Conservation (phyloP, 2,888 invertebrate genomes). For the Willowsia nigromaculata region DNA sequence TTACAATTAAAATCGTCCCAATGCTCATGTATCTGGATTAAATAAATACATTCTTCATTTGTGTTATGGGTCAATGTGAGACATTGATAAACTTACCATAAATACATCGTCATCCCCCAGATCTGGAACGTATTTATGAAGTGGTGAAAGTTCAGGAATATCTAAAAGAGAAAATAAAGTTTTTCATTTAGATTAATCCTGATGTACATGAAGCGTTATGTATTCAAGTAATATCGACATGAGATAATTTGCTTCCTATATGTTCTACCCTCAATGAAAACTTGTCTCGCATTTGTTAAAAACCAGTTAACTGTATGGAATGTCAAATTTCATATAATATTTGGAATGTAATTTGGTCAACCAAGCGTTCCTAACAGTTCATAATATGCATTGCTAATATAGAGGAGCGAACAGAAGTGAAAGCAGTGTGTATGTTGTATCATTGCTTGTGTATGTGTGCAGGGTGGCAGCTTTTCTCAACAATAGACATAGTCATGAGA, state of each 20-base stretch:
- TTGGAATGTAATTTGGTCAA: no score
- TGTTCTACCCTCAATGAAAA: neutral
- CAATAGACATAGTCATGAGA: neutral
- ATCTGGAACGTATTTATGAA: constrained; percentile 85
- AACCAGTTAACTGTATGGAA: no score
- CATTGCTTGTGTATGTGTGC: neutral
- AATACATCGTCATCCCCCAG: constrained; percentile 96
- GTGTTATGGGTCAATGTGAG: constrained; percentile 67
- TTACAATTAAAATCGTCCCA: neutral
- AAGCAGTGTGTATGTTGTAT: neutral
- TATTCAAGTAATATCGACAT: no score
- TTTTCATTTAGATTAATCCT: no score
- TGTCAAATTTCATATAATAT: no score
- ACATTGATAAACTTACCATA: constrained; percentile 85
- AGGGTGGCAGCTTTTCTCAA: neutral
- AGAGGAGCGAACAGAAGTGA: neutral
- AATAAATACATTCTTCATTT: neutral
- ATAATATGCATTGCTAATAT: neutral
- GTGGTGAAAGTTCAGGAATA: constrained; percentile 87
- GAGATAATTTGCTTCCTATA: neutral
- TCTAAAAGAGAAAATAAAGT: constrained; percentile 82
- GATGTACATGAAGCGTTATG: no score
- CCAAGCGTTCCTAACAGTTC: no score
- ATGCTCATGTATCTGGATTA: no score
- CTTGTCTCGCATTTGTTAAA: neutral